These are phyloP conservation scores for Phalloptychus januarius DNA, from an alignment of 2,797 vertebrate species.

Conservation along the genomic window DNA sequence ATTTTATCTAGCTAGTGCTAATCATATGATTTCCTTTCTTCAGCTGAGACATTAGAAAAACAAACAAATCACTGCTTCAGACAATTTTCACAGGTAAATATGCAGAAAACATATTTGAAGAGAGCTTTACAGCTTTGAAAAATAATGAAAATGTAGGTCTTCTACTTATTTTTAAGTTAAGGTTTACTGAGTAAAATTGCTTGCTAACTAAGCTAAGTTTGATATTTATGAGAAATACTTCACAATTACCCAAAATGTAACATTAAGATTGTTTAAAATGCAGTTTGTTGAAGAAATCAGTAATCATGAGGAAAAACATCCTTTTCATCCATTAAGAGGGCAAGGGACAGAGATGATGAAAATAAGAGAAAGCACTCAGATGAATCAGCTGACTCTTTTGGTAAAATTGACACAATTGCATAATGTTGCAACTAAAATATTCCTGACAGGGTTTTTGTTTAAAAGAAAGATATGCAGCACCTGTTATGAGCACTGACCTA, in stretches of 20 bases:
- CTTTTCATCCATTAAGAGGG: not conserved
- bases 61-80: not conserved
- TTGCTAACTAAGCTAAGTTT: not conserved
- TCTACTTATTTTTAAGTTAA: not conserved
- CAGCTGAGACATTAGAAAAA: not conserved
- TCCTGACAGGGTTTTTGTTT: not conserved
- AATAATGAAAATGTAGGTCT: not conserved
- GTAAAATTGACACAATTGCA: not conserved
- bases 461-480: not conserved
- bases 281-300: not conserved
- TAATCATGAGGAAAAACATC: not conserved
- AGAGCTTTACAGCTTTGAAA: not conserved
- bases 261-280: not conserved
- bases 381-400: not conserved
- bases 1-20: not conserved
- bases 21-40: not conserved
- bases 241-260: not conserved
- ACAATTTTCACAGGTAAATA: not conserved
- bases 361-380: constrained; percentile 1
- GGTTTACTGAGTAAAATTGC: not conserved
- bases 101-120: not conserved
- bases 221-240: not conserved
- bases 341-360: constrained; percentile 6
- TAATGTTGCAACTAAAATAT: not conserved
- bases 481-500: not conserved